Conservation (phyloP, 1,140 invertebrate species). For the Euura lappo region DNA sequence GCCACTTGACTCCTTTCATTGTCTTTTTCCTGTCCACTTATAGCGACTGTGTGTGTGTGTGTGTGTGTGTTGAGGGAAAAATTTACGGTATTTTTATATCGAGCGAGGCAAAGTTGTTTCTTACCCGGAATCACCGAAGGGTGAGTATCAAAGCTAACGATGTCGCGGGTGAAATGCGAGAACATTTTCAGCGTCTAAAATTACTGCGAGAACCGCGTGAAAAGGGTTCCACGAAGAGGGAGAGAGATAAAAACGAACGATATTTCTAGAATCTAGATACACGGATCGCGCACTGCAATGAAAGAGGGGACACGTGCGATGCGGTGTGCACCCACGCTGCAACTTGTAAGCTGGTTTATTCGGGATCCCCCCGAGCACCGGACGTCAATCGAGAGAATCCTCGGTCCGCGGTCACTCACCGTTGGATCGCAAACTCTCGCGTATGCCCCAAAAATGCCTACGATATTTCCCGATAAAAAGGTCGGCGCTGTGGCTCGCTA, state of each 20-base stretch:
- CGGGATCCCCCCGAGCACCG: not conserved
- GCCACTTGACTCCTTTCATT: too few relatives aligned
- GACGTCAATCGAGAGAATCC: not conserved
- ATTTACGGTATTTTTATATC: too few relatives aligned
- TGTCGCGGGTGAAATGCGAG: not conserved
- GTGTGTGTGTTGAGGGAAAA: too few relatives aligned
- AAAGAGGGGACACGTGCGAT: not conserved
- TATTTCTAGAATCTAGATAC: not conserved
- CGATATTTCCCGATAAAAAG: too few relatives aligned
- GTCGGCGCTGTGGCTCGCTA: too few relatives aligned
- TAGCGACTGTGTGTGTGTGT: too few relatives aligned
- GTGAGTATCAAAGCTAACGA: not conserved
- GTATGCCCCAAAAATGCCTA: too few relatives aligned
- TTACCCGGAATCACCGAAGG: too few relatives aligned
- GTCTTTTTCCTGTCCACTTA: too few relatives aligned
- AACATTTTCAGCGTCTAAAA: not conserved
- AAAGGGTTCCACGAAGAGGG: too few relatives aligned
- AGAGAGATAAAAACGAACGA: not conserved
- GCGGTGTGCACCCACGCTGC: not conserved
- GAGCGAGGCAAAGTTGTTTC: too few relatives aligned
- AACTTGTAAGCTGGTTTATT: not conserved
- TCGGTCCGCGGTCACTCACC: not conserved
- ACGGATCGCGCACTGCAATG: not conserved
- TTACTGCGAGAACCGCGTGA: not conserved
- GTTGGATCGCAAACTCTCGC: too few relatives aligned